Base-by-base conservation (phyloP, 2,888 invertebrate species). In the Ectemnius lituratus region DNA sequence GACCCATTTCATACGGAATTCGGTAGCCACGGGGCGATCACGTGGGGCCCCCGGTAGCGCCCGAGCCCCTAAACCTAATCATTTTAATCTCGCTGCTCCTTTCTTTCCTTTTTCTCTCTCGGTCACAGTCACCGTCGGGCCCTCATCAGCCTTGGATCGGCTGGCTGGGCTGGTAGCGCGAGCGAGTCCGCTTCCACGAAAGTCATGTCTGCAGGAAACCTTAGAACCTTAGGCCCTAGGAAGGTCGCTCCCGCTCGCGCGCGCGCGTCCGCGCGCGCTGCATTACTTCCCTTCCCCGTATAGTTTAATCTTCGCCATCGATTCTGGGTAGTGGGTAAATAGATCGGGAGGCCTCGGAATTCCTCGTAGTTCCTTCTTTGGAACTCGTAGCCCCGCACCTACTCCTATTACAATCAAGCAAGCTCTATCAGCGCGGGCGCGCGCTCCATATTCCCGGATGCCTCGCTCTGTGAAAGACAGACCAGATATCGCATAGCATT, bases 1-100 rank as follows among this genome's bases (percentile, higher is more conserved):
- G 91, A 91, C 91, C 91, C 91, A 91, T 92, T 93, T 93, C 93
- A 92, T 92, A 85, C 86, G 88, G 88, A 89, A 89, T 89, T 88
- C 89, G 85, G 89, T 88, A 88, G 89, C 89, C 85, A 85, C 82
- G 78, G 86, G 86, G 85, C 84, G 81, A 87, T 87, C 87, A 87
- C 88, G 86, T 85, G 88, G 87, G 83, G 79, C 27, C 74, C 80
- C 81, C 84, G 81, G 85, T 86, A 85, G 86, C 87, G 74, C 80
- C 80, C 79, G 84, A 85, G 84, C 85, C 79, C 76, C 81, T 81
- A 85, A 87, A 87, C 82, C 84, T 87, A 87, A 88, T 88, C 87
- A 86, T 86, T 87, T 87, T 87, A 86, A 87, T 88, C 85, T 85
- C 76, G 79, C 73, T 72, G 74, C 80, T 78, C 75, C 74, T 79